Percentiles rank a stretch among this genome's conserved stretches.
These are phyloP conservation scores for Saguinus imperator DNA, from an alignment of 2,113 vertebrate species.

Conservation along the genomic window DNA sequence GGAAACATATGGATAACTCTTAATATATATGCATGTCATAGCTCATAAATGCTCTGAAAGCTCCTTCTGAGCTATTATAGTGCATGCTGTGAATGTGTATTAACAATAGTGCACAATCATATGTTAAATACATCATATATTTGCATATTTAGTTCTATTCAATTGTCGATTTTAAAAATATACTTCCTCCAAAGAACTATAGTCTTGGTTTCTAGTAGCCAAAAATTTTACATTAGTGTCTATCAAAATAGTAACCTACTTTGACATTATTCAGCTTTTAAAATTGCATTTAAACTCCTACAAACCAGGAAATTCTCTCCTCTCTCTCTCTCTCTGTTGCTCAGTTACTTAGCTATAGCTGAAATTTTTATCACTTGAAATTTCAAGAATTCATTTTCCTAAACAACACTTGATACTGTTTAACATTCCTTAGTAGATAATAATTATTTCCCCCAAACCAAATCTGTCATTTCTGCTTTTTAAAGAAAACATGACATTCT, in stretches of 20 bases:
- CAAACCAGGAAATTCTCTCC: background rate
- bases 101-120: constrained; percentile 69
- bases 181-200: constrained; percentile 52
- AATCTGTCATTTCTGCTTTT: constrained; percentile 59
- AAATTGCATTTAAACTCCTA: constrained; percentile 41
- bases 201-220: constrained; percentile 56
- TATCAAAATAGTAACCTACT: constrained; percentile 51
- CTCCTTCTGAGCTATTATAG: constrained; percentile 67
- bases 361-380: constrained; percentile 48
- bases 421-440: constrained; percentile 47
- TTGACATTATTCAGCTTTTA: constrained; percentile 18
- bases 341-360: constrained; percentile 47
- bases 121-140: constrained; percentile 56
- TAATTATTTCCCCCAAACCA: constrained; percentile 73
- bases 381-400: constrained; percentile 44
- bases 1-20: constrained; percentile 58
- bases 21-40: constrained; percentile 77
- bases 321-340: background rate
- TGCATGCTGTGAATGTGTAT: constrained; percentile 71
- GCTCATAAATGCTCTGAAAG: constrained; percentile 72
- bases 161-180: constrained; percentile 66
- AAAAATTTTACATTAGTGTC: constrained; percentile 49
- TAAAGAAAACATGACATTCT: constrained; percentile 77
- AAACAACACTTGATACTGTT: constrained; percentile 60
- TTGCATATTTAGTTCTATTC: constrained; percentile 58